Conservation (phyloP, 2,797 vertebrate genomes). For the Gadopsis marmoratus region DNA sequence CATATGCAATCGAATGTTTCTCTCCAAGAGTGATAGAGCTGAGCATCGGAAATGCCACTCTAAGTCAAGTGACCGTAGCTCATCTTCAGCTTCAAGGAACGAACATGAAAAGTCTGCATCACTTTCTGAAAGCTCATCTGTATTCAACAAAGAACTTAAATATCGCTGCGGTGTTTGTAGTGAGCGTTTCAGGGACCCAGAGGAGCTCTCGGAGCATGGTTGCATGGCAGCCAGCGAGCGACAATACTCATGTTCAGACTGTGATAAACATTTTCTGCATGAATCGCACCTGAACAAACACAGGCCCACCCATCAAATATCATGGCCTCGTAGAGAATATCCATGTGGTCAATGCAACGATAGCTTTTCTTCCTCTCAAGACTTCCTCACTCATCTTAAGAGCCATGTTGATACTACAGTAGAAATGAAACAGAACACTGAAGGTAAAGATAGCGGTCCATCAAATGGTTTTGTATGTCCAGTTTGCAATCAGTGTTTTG, state of each 20-base stretch:
- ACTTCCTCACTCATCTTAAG: slow-evolving; percentile 80
- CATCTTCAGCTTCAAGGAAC: slow-evolving; percentile 53
- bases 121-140: slow-evolving; percentile 26
- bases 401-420: slow-evolving; percentile 64
- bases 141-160: slow-evolving; percentile 66
- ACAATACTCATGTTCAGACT: slow-evolving; percentile 80
- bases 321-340: slow-evolving; percentile 67
- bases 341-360: slow-evolving; percentile 81
- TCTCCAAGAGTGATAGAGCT: slow-evolving; percentile 83
- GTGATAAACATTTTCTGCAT: slow-evolving; percentile 84
- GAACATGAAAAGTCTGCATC: slow-evolving; percentile 31
- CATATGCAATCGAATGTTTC: slow-evolving; percentile 84
- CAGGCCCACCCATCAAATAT: slow-evolving; percentile 70
- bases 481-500: slow-evolving; percentile 79
- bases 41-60: slow-evolving; percentile 86
- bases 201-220: slow-evolving; percentile 85
- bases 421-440: slow-evolving; percentile 8
- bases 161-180: slow-evolving; percentile 84
- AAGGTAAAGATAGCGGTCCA: slow-evolving; percentile 12
- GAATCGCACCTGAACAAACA: slow-evolving; percentile 86
- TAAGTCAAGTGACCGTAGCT: slow-evolving; percentile 38
- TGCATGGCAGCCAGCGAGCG: slow-evolving; percentile 80
- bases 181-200: slow-evolving; percentile 80
- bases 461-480: slow-evolving; percentile 77
- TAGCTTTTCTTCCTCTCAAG: slow-evolving; percentile 72